Evolutionary conservation across 2,888 invertebrate genomes (phyloP).

Genomic region (Hydraecia micacea): DNA sequence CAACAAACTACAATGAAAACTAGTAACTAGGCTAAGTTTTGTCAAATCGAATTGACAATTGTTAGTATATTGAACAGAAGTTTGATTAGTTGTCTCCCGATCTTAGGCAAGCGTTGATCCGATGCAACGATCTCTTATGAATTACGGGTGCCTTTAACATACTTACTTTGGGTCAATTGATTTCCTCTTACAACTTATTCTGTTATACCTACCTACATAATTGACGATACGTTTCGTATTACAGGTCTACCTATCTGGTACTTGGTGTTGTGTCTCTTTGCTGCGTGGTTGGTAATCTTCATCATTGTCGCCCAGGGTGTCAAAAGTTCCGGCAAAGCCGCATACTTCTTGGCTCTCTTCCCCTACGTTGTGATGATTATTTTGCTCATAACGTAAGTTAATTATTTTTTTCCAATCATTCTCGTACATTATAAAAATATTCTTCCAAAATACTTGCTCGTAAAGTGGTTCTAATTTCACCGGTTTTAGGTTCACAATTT

Average conservation of each 20-base stretch:
- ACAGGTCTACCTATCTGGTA: conserved; percentile 92
- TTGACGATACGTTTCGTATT: conserved; percentile 2
- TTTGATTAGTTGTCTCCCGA: conserved; percentile 3
- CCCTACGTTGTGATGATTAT: conserved; percentile 95
- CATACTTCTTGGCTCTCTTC: conserved; percentile 97
- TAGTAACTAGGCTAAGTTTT: background rate
- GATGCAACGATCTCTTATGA: background rate
- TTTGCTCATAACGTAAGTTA: conserved; percentile 91
- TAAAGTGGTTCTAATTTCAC: background rate
- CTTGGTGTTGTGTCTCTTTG: conserved; percentile 91
- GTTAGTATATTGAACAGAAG: background rate
- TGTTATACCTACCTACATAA: background rate
- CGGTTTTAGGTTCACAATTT: background rate
- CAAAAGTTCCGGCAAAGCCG: conserved; percentile 94
- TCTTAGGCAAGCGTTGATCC: conserved; percentile 1
- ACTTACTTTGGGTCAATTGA: background rate
- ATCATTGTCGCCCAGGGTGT: conserved; percentile 93
- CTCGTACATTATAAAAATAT: background rate
- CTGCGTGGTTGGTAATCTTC: conserved; percentile 93
- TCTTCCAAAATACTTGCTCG: background rate
- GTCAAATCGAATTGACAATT: background rate
- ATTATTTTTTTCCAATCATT: background rate
- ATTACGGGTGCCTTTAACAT: background rate
- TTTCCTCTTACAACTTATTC: background rate
- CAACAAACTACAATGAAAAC: background rate